These are phyloP conservation scores for Seira musarum DNA, from an alignment of 2,888 invertebrate species.

Conservation along the genomic window DNA sequence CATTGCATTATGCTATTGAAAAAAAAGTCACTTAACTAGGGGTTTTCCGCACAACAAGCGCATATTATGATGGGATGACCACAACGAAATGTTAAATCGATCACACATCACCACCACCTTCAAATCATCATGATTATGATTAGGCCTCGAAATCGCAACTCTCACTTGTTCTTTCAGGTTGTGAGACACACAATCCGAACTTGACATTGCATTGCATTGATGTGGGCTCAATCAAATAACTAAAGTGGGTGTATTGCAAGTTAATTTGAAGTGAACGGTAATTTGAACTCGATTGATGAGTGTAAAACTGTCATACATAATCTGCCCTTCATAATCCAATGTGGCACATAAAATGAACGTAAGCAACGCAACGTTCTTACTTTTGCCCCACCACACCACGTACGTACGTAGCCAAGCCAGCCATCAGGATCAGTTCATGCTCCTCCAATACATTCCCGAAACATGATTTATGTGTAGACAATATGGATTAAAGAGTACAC, in stretches of 20 bases:
- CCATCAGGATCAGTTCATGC: background rate
- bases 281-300: slow-evolving; percentile 52
- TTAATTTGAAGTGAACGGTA: slow-evolving; percentile 51
- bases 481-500: slow-evolving; percentile 10
- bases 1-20: too few relatives aligned
- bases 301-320: slow-evolving; percentile 33
- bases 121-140: too few relatives aligned
- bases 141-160: background rate
- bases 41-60: too few relatives aligned
- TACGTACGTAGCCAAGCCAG: background rate
- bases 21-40: too few relatives aligned
- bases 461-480: slow-evolving; percentile 11
- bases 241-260: slow-evolving; percentile 31
- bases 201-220: too few relatives aligned
- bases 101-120: too few relatives aligned
- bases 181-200: slow-evolving; percentile 1
- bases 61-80: too few relatives aligned
- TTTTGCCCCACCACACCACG: too few relatives aligned
- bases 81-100: too few relatives aligned
- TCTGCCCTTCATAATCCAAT: background rate
- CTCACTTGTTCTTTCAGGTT: background rate
- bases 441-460: background rate
- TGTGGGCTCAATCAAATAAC: slow-evolving; percentile 12
- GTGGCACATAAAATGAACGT: background rate
- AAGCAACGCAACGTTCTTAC: background rate